Base-by-base conservation (phyloP, 2,113 vertebrate genomes). In the Marmota monax region DNA sequence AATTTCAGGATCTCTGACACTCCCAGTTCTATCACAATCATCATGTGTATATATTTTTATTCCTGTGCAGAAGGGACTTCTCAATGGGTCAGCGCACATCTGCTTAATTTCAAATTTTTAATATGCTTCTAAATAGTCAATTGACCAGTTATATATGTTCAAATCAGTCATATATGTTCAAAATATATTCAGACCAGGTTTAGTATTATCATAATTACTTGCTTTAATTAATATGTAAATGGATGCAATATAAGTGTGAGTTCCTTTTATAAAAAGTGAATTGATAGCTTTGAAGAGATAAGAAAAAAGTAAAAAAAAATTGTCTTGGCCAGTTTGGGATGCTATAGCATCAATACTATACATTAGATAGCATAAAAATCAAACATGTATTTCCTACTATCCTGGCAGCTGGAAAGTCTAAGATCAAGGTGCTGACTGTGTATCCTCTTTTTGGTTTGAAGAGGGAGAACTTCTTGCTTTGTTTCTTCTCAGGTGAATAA, bases 41-140 rank as follows among this genome's bases (percentile, higher is more conserved):
- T 32, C 1, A 25, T 8, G 17, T 39, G 37, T 0, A 20, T 5
- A 18, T 23, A 39, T 16, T 67, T 5, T 27, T 0, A 7, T 17
- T 37, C 58, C 34, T 42, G 29, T 13, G 17, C 37, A 69, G 4
- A 23, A 13, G 8, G 42, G 23, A 10, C 12, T 32, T 3, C 9
- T 63, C 18, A 53, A 4, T 20, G 22, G 16, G 5, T 13, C 9
- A 8, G 3, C 17, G 18, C 4, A 12, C 23, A 48, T 85, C 56
- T 67, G 39, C 22, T 63, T 80, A 29, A 29, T 7, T 63, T 39
- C 13, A 84, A 76, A 70, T 17, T 56, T 77, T 27, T 45, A 76
- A 23, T 9, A n/a, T 72, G 7, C 27, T 92, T 83, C 16, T 83
- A 2, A 77, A 22, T 22, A 67, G 29, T 12, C 63, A 56, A 17